Percentiles rank a stretch among this genome's conserved stretches.
Conservation (phyloP, 2,113 vertebrate species). For the Uropsilus gracilis region DNA sequence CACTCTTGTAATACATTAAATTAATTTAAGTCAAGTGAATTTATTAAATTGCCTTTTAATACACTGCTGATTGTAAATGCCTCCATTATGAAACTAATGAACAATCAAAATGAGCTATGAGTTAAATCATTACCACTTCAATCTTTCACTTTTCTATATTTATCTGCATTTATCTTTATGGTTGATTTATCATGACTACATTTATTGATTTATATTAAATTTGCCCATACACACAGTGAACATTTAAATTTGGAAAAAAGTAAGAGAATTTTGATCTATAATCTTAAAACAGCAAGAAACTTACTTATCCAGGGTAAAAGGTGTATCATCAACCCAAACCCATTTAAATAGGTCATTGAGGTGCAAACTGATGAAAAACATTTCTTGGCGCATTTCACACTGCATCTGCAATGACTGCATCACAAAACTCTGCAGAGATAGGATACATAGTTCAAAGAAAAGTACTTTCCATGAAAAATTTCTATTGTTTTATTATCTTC, state of each 20-base stretch:
- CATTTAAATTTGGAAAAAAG: background rate
- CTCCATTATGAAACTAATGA: background rate
- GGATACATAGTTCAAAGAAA: background rate
- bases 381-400: background rate
- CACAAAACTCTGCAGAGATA: conserved; percentile 6
- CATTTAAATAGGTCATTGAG: background rate
- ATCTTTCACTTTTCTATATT: background rate
- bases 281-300: background rate
- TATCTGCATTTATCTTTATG: background rate
- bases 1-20: too few species aligned
- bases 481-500: background rate
- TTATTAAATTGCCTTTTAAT: too few species aligned
- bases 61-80: background rate
- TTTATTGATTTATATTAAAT: background rate
- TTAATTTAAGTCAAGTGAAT: too few species aligned
- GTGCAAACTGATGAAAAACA: background rate
- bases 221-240: background rate
- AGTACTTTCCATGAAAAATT: background rate
- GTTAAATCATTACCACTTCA: background rate
- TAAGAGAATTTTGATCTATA: background rate
- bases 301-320: background rate
- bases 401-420: background rate
- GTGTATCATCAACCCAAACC: background rate
- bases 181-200: background rate
- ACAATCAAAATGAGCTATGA: background rate